These are phyloP conservation scores for Hoplias malabaricus DNA, from an alignment of 2,113 vertebrate species.

Conservation along the genomic window DNA sequence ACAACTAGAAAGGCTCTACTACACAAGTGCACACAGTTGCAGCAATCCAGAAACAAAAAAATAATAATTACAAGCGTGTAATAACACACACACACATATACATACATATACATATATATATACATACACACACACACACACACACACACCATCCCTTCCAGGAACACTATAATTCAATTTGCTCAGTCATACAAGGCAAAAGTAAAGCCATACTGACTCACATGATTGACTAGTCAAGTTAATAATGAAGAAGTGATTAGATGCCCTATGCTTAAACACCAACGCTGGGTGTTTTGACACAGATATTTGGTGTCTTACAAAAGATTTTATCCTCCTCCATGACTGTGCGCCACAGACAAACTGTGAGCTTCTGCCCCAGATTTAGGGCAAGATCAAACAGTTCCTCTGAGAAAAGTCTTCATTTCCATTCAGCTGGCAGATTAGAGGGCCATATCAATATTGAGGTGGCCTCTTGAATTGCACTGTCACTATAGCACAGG, in stretches of 20 bases:
- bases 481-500: conserved; percentile 36
- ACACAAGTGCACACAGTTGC: not conserved
- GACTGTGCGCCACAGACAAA: conserved; percentile 22
- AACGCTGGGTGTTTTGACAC: not conserved
- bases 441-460: conserved; percentile 51
- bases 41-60: not conserved
- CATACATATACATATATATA: no score
- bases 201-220: not conserved
- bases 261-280: not conserved
- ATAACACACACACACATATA: no score
- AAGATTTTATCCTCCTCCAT: not conserved
- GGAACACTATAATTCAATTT: not conserved
- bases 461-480: conserved; percentile 43
- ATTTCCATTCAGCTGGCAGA: conserved; percentile 53
- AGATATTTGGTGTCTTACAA: not conserved
- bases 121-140: no score
- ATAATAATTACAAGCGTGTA: not conserved
- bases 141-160: not conserved
- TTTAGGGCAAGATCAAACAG: conserved; percentile 45
- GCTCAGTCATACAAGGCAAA: not conserved
- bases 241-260: not conserved
- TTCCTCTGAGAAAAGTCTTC: conserved; percentile 45
- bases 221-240: not conserved
- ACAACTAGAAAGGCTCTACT: conserved; percentile 10
- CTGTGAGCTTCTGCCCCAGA: conserved; percentile 36